These are phyloP conservation scores for Scomber japonicus DNA, from an alignment of 2,113 vertebrate species.

Conservation along the genomic window DNA sequence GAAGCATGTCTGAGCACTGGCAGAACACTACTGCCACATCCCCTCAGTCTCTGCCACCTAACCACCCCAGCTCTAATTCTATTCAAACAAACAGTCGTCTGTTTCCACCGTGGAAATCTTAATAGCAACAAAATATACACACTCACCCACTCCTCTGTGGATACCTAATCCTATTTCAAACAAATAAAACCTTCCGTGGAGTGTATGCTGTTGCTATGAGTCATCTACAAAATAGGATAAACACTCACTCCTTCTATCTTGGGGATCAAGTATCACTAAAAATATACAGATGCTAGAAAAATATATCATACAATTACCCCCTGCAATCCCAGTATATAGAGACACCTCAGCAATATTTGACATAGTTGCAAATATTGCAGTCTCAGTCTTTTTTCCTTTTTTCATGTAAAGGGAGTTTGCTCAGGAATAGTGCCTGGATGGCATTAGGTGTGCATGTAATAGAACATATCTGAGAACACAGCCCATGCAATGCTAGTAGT, in stretches of 20 bases:
- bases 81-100: constrained; percentile 74
- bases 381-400: neutral
- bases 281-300: constrained; percentile 71
- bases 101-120: constrained; percentile 61
- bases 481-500: too few species aligned
- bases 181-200: constrained; percentile 62
- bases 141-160: constrained; percentile 52
- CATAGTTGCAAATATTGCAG: neutral
- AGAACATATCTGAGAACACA: neutral
- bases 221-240: constrained; percentile 60
- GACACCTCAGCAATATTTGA: constrained; percentile 28
- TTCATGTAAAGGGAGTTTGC: constrained; percentile 19
- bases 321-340: constrained; percentile 29
- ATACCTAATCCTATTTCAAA: constrained; percentile 78
- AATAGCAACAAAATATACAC: constrained; percentile 73
- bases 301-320: constrained; percentile 58
- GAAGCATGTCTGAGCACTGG: constrained; percentile 71
- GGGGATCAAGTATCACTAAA: constrained; percentile 72
- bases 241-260: constrained; percentile 38
- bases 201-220: constrained; percentile 42
- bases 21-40: constrained; percentile 69
- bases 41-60: constrained; percentile 59
- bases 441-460: neutral
- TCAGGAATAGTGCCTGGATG: neutral
- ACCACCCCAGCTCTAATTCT: constrained; percentile 60